Evolutionary conservation across 2,113 vertebrate genomes (phyloP).

Genomic region (Amphilophus citrinellus): DNA sequence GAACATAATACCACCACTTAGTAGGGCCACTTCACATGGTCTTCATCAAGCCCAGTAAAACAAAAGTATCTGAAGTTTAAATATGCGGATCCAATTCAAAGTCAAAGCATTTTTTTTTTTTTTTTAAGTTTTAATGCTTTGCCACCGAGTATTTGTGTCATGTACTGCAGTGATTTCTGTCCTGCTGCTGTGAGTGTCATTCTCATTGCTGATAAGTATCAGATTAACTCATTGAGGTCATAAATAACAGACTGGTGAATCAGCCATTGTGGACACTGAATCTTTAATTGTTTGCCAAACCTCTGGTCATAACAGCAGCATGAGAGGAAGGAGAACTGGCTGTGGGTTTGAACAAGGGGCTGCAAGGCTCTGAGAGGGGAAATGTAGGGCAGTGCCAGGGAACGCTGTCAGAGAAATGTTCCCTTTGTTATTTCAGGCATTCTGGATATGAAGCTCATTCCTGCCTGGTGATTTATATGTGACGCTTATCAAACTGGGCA

Average conservation of each 20-base stretch:
- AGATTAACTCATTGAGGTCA: constrained; percentile 7
- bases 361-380: constrained; percentile 58
- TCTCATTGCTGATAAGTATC: not conserved
- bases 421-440: constrained; percentile 67
- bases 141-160: not conserved
- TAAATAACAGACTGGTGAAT: constrained; percentile 20
- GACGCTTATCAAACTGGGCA: constrained; percentile 40
- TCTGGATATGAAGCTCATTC: constrained; percentile 45
- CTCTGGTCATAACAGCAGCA: constrained; percentile 14
- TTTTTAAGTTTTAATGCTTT: not conserved
- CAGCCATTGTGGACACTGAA: not conserved
- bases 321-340: not conserved
- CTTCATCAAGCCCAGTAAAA: not conserved
- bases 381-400: constrained; percentile 56
- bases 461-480: constrained; percentile 47
- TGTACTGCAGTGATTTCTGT: not conserved
- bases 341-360: constrained; percentile 7
- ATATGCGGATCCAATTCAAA: not conserved
- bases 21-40: not conserved
- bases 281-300: constrained; percentile 13
- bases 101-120: not conserved
- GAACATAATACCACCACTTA: not conserved
- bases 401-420: constrained; percentile 48
- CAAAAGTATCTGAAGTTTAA: not conserved
- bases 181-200: not conserved